phyloP scores from a whole-genome alignment of 2,797 vertebrate species.

The Telmatherina bonti region DNA sequence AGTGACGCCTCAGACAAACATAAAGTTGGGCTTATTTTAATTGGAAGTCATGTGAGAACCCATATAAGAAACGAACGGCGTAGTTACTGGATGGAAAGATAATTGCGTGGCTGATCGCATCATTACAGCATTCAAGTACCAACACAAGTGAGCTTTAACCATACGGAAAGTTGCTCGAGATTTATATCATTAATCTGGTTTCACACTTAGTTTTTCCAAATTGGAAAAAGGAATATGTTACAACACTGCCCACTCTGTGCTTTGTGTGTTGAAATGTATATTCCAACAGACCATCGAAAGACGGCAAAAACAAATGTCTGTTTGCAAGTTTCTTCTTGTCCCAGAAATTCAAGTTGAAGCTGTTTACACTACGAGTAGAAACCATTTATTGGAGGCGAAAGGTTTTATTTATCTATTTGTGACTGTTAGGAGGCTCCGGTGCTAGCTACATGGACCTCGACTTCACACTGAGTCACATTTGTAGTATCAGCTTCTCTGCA shows the following conservation, averaged over 20 bases:
- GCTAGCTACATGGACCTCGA: constrained; percentile 12
- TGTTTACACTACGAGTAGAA: constrained; percentile 21
- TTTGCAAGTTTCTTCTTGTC: constrained; percentile 42
- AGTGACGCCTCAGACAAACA: constrained; percentile 37
- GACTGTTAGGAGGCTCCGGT: constrained; percentile 11
- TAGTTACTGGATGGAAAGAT: constrained; percentile 42
- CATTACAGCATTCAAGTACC: constrained; percentile 21
- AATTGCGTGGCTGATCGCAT: constrained; percentile 50
- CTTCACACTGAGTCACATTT: constrained; percentile 29
- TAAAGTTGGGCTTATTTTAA: constrained; percentile 23
- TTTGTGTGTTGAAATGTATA: constrained; percentile 28
- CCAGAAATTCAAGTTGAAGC: constrained; percentile 21
- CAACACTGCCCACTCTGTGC: constrained; percentile 14
- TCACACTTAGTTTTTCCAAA: constrained; percentile 1
- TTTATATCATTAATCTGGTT: constrained; percentile 18
- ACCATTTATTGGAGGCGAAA: constrained; percentile 15
- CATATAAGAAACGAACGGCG: constrained; percentile 36
- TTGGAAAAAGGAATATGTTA: constrained; percentile 20
- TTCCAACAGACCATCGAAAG: constrained; percentile 52
- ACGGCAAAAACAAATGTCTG: constrained; percentile 53
- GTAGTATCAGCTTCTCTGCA: constrained; percentile 22
- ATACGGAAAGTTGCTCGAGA: constrained; percentile 6
- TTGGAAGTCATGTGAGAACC: constrained; percentile 15
- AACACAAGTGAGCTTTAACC: constrained; percentile 38
- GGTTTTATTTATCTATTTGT: constrained; percentile 21